Evolutionary conservation across 2,888 invertebrate genomes (phyloP), one percentile per base, ranked within the genome.

Genomic region (Silvanus unidentatus): DNA sequence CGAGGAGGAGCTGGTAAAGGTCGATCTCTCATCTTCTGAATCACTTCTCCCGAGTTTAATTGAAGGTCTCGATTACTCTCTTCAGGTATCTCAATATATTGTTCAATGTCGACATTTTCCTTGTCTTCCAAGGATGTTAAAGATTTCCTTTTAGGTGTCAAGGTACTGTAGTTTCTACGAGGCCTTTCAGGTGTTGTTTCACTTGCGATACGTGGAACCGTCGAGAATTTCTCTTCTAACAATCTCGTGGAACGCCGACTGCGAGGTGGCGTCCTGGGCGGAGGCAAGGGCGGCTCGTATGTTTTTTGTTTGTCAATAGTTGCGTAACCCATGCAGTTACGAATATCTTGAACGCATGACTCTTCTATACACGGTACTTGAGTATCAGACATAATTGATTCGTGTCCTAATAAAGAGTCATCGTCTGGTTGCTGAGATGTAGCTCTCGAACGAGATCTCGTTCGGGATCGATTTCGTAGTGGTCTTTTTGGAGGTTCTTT

Each of bases 1-100:
- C 90, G 75, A 1, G 92, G 92, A 0, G 92, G 92, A 2, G 92
- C 84, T 1, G 92, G 92, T 52, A 92, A 69, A 0, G 92, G 92
- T 50, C 92, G 77, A 55, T 84, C 84, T 71, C 88, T 87, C 84
- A 92, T 91, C 73, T 84, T 88, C 59, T 80, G 84, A 1, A 90
- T 77, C 35, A 88, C 76, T 49, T 84, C 84, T 6, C 86, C 88
- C 13, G 87, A 86, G n/a, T n/a, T n/a, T n/a, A n/a, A 32, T 49
- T 85, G 80, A 38, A 89, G 71, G 60, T 82, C 77, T 57, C 80
- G 79, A 76, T 50, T 72, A 36, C 62, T 65, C 22, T 80, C 80
- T 52, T 79, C 76, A 44, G 77, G 74, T 41, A 81, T 78, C 69
- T 81, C 82, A 34, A 77, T 77, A 57, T 82, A 82, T 40, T 80